These are phyloP conservation scores for Myanophis thanlyinensis DNA, from an alignment of 2,113 vertebrate genomes.

Conservation along the genomic window DNA sequence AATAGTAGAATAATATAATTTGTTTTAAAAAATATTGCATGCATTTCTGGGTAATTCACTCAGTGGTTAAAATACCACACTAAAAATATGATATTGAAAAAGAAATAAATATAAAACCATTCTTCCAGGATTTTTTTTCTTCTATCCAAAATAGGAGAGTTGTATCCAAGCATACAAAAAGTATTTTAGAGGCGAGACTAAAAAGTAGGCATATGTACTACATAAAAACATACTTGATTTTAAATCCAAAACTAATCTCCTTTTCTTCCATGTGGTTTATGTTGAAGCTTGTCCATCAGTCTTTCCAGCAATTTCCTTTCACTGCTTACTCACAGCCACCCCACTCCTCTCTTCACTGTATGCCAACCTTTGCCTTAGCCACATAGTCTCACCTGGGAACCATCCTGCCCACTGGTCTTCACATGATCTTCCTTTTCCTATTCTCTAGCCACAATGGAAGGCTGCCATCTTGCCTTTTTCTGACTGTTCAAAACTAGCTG, in stretches of 20 bases:
- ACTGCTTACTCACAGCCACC: background rate
- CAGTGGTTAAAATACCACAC: background rate
- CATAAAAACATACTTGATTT: background rate
- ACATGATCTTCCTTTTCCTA: background rate
- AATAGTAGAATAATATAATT: slow-evolving; percentile 70
- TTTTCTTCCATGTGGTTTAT: background rate
- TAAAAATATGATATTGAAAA: background rate
- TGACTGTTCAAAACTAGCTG: background rate
- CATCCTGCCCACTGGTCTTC: background rate
- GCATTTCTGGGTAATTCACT: background rate
- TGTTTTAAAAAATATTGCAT: background rate
- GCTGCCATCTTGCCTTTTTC: background rate
- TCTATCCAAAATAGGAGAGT: background rate
- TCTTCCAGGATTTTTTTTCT: background rate
- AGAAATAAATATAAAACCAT: background rate
- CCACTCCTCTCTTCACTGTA: background rate
- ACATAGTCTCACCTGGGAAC: background rate
- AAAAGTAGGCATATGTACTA: background rate
- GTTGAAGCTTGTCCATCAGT: background rate
- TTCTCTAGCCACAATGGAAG: background rate
- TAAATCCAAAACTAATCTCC: background rate
- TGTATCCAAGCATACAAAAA: background rate
- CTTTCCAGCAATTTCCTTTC: background rate
- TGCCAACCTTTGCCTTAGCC: background rate
- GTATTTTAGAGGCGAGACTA: background rate